Evolutionary conservation across 2,113 vertebrate genomes (phyloP).

Genomic region (Corvus cornix): DNA sequence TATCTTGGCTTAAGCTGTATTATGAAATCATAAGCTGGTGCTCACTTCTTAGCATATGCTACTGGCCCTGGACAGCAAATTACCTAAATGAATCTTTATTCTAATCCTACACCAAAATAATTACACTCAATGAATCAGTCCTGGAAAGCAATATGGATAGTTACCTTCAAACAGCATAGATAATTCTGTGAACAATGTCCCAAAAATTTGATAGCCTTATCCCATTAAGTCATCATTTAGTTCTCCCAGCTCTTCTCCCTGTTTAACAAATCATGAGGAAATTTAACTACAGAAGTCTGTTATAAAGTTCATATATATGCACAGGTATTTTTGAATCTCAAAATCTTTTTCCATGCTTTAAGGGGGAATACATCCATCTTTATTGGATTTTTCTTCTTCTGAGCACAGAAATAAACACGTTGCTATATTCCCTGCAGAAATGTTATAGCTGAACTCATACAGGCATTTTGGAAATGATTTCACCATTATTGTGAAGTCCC

Average conservation of each 20-base stretch:
- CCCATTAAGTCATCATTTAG: background rate
- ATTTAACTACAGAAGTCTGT: background rate
- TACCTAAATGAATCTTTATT: slow-evolving; percentile 38
- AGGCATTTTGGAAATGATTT: background rate
- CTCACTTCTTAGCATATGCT: background rate
- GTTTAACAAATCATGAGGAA: background rate
- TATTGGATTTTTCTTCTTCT: background rate
- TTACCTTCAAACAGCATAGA: background rate
- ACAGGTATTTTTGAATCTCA: background rate
- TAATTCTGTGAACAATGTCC: background rate
- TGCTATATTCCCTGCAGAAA: background rate
- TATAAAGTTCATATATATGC: background rate
- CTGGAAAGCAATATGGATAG: background rate
- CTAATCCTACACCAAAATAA: background rate
- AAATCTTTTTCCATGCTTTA: background rate
- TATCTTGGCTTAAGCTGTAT: background rate
- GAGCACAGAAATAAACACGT: background rate
- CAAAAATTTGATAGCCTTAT: background rate
- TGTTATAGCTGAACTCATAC: background rate
- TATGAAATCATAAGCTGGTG: background rate
- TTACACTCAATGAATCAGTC: background rate
- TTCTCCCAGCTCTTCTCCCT: background rate
- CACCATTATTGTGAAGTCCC: background rate
- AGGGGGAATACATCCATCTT: background rate
- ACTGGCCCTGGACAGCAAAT: background rate